Conservation (phyloP, 2,113 vertebrate species). For the Kobus ellipsiprymnus region DNA sequence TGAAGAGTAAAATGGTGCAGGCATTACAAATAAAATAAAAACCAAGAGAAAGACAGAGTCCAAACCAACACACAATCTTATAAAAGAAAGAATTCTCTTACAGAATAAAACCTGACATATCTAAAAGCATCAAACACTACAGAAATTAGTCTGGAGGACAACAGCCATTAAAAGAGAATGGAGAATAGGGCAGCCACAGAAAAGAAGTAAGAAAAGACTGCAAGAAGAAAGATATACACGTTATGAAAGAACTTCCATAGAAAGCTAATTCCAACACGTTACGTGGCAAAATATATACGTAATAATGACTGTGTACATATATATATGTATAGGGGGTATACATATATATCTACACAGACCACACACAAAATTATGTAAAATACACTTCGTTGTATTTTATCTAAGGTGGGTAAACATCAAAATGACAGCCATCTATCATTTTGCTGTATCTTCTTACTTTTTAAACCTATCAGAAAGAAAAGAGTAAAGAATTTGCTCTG, state of each 20-base stretch:
- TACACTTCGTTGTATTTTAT: conserved; percentile 83
- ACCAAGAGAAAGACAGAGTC: conserved; percentile 65
- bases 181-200: conserved; percentile 68
- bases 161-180: conserved; percentile 69
- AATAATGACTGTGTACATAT: conserved; percentile 74
- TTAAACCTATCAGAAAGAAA: conserved; percentile 83
- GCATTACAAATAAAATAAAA: conserved; percentile 46
- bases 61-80: conserved; percentile 64
- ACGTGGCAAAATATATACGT: conserved; percentile 74
- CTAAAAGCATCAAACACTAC: conserved; percentile 73
- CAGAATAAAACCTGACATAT: conserved; percentile 63
- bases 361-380: conserved; percentile 80
- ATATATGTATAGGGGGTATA: conserved; percentile 79
- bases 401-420: conserved; percentile 80
- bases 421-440: conserved; percentile 79
- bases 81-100: conserved; percentile 63
- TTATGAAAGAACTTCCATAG: conserved; percentile 61
- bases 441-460: conserved; percentile 81
- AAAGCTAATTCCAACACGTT: conserved; percentile 71
- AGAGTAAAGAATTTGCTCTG: conserved; percentile 78
- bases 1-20: conserved; percentile 64
- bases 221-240: conserved; percentile 51
- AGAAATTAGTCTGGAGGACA: conserved; percentile 78
- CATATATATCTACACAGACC: conserved; percentile 81
- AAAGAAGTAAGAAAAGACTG: conserved; percentile 64